Base-by-base conservation (phyloP, 2,113 vertebrate genomes). In the Sander lucioperca region DNA sequence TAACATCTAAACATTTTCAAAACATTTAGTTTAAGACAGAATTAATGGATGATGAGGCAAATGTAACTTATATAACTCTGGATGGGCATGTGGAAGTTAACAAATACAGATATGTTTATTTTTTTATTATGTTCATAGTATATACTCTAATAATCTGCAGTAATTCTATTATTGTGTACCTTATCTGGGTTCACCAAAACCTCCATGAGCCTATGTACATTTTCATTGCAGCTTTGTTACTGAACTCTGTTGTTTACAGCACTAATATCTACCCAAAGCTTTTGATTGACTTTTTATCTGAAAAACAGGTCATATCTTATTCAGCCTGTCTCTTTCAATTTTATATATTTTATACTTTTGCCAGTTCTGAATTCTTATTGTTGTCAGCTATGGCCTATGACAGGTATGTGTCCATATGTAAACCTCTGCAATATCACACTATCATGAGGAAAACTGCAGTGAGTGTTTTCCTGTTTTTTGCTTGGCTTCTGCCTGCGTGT, bases 341-440 rank as follows among this genome's bases (percentile, higher is more conserved):
- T 43, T 9, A 43, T 10, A 43, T 43, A 43, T 43, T 43, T 43
- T 43, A 43, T 43, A 11, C 10, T 43, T 11, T 43, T 11, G 39
- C 0, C 39, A 3, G 39, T 43, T 43, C 39, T 11, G 39, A 33
- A 43, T 43, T 11, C 10, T 43, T 54, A 19, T 16, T 74, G 39
- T 14, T 74, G 64, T 23, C 45, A 69, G 86, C 30, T 53, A 84
- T 84, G 86, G 23, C 86, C 3, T 83, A 80, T 63, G 86, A 87
- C 68, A 77, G 81, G 11, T 43, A 43, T 59, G 73, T 84, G 8
- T 68, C 84, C 18, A 75, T 86, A 25, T 82, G 47, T 19, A 73
- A 59, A 48, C 70, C 51, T 73, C 43, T 73, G 21, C 39, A 59
- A 30, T 73, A 73, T 59, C 5, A 14, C 2, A 48, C 11, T 18